These are phyloP conservation scores for Ophion ventricosus DNA, from an alignment of 2,888 invertebrate species.

Conservation along the genomic window DNA sequence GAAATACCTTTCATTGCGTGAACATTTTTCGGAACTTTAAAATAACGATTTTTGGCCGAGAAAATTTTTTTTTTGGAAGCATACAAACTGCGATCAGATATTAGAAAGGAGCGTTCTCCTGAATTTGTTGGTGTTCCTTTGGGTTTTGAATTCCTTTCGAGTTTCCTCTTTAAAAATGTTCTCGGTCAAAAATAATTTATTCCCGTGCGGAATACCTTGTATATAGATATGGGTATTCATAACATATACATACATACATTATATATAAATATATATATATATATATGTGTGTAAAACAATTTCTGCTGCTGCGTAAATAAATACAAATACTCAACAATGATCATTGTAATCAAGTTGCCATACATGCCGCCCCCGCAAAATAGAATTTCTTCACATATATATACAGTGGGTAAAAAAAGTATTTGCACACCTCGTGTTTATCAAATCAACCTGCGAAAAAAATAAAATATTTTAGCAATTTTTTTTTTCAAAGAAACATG, in stretches of 20 bases:
- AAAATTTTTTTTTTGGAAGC: no score
- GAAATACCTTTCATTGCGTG: neutral
- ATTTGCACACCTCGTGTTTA: no score
- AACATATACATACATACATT: slow-evolving; percentile 53
- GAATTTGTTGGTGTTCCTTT: no score
- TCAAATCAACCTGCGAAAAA: no score
- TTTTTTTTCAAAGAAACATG: no score
- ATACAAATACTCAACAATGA: slow-evolving; percentile 62
- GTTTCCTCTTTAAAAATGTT: neutral
- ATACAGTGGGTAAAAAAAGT: slow-evolving; percentile 7
- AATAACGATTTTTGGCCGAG: slow-evolving; percentile 3
- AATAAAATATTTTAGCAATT: no score
- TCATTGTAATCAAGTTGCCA: slow-evolving; percentile 47
- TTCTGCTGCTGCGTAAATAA: slow-evolving; percentile 52
- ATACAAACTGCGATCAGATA: no score
- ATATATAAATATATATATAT: slow-evolving; percentile 50
- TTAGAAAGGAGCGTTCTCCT: no score
- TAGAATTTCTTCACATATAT: slow-evolving; percentile 64
- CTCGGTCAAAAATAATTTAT: neutral
- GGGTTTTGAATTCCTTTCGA: no score
- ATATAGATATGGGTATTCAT: neutral
- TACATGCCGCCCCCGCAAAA: slow-evolving; percentile 52
- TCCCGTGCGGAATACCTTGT: neutral
- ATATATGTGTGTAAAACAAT: slow-evolving; percentile 38
- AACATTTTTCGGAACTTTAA: slow-evolving; percentile 1